Evolutionary conservation across 2,113 vertebrate species (phyloP).

Genomic region (Nematolebias whitei): DNA sequence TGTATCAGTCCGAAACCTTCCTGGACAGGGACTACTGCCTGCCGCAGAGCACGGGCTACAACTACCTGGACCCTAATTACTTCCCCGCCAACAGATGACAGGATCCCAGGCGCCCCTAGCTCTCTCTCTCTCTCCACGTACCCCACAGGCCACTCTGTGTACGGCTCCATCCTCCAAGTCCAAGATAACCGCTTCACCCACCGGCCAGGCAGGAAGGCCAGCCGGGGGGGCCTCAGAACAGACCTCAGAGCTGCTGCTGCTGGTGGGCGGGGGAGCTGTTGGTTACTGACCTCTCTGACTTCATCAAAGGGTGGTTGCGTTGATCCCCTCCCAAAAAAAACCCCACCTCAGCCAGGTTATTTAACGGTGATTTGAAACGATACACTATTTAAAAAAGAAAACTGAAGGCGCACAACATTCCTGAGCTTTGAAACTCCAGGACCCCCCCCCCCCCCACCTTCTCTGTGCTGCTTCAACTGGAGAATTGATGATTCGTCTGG

Average conservation of each 20-base stretch:
- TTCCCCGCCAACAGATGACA: conserved; percentile 99
- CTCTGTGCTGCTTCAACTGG: conserved; percentile 66
- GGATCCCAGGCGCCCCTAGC: conserved; percentile 68
- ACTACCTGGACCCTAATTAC: conserved; percentile 99
- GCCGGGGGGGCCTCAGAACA: conserved; percentile 67
- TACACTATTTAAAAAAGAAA: conserved; percentile 61
- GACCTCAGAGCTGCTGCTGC: conserved; percentile 51
- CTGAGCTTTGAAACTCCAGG: conserved; percentile 75
- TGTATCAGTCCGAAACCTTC: conserved; percentile 91
- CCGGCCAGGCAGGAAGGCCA: conserved; percentile 68
- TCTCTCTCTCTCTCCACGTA: conserved; percentile 53
- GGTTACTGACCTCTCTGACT: no score
- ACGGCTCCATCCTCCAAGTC: conserved; percentile 75
- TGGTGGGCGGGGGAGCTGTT: conserved; percentile 44
- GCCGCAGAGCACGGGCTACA: conserved; percentile 93
- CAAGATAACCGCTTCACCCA: conserved; percentile 67
- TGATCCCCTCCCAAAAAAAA: conserved; percentile 12
- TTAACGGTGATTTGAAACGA: conserved; percentile 60
- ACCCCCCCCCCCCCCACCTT: conserved; percentile 41
- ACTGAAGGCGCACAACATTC: conserved; percentile 83
- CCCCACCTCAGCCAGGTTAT: conserved; percentile 54
- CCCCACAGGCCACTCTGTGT: conserved; percentile 76
- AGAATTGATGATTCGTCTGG: conserved; percentile 44
- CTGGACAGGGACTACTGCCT: conserved; percentile 99
- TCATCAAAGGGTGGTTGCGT: no score